Conservation (phyloP, 2,113 vertebrate genomes). For the Calyptomena viridis region DNA sequence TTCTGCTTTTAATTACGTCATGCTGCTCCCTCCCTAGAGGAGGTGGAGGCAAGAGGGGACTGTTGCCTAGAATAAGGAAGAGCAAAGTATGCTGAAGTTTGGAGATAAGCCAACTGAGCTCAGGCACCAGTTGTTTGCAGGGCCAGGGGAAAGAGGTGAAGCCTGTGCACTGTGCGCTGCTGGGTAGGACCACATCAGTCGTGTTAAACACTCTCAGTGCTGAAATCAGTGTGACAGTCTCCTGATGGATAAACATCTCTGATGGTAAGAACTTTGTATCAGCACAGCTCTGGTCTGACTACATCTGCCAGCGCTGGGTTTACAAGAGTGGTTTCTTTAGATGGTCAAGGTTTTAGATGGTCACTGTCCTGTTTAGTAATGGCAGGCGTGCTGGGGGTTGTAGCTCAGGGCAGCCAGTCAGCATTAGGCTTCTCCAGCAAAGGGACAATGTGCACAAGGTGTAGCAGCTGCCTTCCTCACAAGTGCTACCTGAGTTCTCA, state of each 20-base stretch:
- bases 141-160: neutral
- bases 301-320: fast-evolving
- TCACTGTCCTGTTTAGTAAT: neutral
- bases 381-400: neutral
- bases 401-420: neutral
- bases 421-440: neutral
- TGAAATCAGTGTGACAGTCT: neutral
- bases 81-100: neutral
- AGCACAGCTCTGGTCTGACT: neutral
- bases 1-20: neutral
- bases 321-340: neutral
- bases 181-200: neutral
- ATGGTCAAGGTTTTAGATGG: neutral
- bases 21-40: neutral
- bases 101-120: neutral
- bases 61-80: neutral
- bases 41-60: neutral
- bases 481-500: neutral
- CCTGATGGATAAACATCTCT: fast-evolving
- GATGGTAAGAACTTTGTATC: neutral
- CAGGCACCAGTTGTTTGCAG: neutral
- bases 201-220: neutral
- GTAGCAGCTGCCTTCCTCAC: neutral
- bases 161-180: neutral
- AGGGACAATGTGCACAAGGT: neutral